Evolutionary conservation across 2,113 vertebrate species (phyloP), one percentile per base, ranked within the genome.

Genomic region (Chaenocephalus aceratus): DNA sequence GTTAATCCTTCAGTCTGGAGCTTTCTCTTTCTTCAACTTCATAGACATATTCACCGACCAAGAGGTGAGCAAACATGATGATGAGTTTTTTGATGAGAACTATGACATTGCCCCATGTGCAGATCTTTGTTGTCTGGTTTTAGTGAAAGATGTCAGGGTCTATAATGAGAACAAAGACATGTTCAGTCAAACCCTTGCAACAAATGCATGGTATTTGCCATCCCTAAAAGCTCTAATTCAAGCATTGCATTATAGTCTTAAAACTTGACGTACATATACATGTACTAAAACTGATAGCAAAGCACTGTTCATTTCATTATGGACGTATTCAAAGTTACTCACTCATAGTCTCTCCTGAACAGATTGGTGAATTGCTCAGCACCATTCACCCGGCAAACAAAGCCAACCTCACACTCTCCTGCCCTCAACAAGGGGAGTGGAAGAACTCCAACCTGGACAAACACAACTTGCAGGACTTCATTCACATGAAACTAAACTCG

Each of bases 31-130:
- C 94, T 96, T 96, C 81, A 98, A 96, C 70, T 99, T 99, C 91
- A 99, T 99, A 76, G 98, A 99, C 90, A 99, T 99, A 90, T 99
- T 99, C 88, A 98, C 97, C 0, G 98, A 99, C 86, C 97, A 98
- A 93, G 98, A 98, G 97, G 98, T 98, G 68, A 78, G 95, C 84
- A n/a, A 58, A 23, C 34, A 10, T 34, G 13, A 15, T 34, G 1
- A 23, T 23, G 52, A 18, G 23, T 6, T 61, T 16, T 58, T 57
- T 57, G 30, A 34, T 34, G 30, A 10, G 11, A 9, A 13, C 6
- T 12, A 49, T 41, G 10, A 48, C n/a, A 61, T 3, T 71, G 41
- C 12, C 14, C 10, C 2, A 51, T 70, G 41, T 36, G 54, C 36
- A 54, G 4, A n/a, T 5, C 36, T 41, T 41, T 41, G 18, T 16